Evolutionary conservation across 2,888 invertebrate species (phyloP).

Genomic region (Serripes groenlandicus): DNA sequence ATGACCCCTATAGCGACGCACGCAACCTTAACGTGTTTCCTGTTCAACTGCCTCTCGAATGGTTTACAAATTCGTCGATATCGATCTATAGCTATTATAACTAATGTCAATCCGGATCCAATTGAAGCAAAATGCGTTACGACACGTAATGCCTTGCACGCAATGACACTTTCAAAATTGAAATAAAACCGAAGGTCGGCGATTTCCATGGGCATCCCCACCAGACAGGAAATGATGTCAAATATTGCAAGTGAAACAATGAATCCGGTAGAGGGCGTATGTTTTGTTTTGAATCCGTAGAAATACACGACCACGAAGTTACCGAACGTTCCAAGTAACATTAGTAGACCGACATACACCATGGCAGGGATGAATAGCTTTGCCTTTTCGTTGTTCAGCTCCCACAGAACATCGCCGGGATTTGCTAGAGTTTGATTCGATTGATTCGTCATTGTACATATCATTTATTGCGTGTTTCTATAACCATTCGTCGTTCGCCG

Average conservation of each 20-base stretch:
- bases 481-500: too few species aligned
- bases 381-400: constrained; percentile 70
- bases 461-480: too few species aligned
- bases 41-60: constrained; percentile 63
- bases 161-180: constrained; percentile 67
- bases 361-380: constrained; percentile 72
- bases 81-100: constrained; percentile 75
- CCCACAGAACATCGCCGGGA: constrained; percentile 25
- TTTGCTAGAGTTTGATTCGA: too few species aligned
- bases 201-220: constrained; percentile 78
- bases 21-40: constrained; percentile 59
- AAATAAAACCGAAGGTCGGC: constrained; percentile 74
- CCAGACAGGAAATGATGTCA: constrained; percentile 72
- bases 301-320: constrained; percentile 74
- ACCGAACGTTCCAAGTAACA: constrained; percentile 74
- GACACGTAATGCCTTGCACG: constrained; percentile 74
- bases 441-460: too few species aligned
- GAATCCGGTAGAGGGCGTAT: constrained; percentile 72
- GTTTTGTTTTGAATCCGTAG: constrained; percentile 68
- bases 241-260: constrained; percentile 73
- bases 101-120: constrained; percentile 69
- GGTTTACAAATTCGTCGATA: constrained; percentile 66
- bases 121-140: constrained; percentile 68
- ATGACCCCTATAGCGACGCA: constrained; percentile 53
- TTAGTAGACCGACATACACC: constrained; percentile 68